phyloP scores from a whole-genome alignment of 2,113 vertebrate species.

The Chionis minor region DNA sequence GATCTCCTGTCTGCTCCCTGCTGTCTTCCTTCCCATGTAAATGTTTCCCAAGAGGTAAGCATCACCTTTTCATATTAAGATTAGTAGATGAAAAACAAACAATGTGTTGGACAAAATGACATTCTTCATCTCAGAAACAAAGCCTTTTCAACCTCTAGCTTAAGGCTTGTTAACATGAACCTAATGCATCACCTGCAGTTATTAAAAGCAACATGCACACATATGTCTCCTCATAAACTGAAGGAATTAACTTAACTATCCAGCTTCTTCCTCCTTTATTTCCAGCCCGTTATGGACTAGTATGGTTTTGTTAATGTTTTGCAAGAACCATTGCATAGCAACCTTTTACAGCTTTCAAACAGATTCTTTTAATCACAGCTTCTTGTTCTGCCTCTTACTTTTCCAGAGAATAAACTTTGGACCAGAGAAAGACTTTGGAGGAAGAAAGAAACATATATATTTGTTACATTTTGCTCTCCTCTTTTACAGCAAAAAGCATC shows the following conservation, averaged over 20 bases:
- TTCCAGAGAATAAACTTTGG: not conserved
- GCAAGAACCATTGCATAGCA: not conserved
- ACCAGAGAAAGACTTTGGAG: not conserved
- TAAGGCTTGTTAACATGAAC: not conserved
- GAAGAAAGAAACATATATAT: not conserved
- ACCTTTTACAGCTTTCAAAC: not conserved
- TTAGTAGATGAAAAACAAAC: constrained; percentile 29
- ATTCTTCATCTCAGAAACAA: not conserved
- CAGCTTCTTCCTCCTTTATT: not conserved
- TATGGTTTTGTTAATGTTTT: not conserved
- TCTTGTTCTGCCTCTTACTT: not conserved
- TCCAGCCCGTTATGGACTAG: not conserved
- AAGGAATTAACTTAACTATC: not conserved
- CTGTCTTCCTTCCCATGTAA: not conserved
- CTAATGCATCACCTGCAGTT: not conserved
- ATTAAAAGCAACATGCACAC: not conserved
- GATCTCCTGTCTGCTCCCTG: not conserved
- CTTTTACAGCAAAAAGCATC: not conserved
- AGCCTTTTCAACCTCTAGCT: not conserved
- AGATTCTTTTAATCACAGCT: not conserved
- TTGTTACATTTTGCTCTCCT: not conserved
- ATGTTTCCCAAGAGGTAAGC: constrained; percentile 45
- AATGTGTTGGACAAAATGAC: not conserved
- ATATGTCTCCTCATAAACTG: not conserved
- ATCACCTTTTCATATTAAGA: constrained; percentile 4